phyloP scores from a whole-genome alignment of 2,888 invertebrate species.

The Aphrophora alni region DNA sequence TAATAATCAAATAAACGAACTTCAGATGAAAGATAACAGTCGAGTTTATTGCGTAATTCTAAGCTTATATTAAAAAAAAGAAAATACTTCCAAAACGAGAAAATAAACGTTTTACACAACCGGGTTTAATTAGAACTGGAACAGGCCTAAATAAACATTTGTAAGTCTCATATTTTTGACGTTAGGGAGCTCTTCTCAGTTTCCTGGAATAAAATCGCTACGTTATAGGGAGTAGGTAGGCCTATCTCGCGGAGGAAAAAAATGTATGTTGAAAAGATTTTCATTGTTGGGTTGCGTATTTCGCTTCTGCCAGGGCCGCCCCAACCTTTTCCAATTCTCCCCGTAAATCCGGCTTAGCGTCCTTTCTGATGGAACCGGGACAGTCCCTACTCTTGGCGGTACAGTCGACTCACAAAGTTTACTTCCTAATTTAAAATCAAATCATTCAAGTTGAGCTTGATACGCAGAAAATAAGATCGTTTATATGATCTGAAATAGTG shows the following conservation, averaged over 20 bases:
- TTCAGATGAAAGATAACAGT: too few relatives aligned
- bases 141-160: too few relatives aligned
- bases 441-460: not conserved
- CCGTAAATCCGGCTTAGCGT: slow-evolving; percentile 41
- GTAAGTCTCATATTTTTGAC: not conserved
- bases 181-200: not conserved
- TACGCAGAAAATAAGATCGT: not conserved
- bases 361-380: slow-evolving; percentile 42
- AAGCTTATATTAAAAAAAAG: too few relatives aligned
- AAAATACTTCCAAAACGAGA: too few relatives aligned
- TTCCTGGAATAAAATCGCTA: not conserved
- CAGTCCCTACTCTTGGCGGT: slow-evolving; percentile 27
- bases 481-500: too few relatives aligned
- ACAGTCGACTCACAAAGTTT: slow-evolving; percentile 22
- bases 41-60: too few relatives aligned
- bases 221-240: not conserved
- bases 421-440: slow-evolving; percentile 1
- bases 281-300: slow-evolving; percentile 2
- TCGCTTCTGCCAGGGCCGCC: not conserved
- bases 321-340: slow-evolving; percentile 9
- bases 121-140: too few relatives aligned
- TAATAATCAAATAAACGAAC: too few relatives aligned
- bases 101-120: too few relatives aligned
- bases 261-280: not conserved
- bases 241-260: not conserved